Evolutionary conservation across 2,797 vertebrate genomes (phyloP).

Genomic region (Diglossa cyanea): DNA sequence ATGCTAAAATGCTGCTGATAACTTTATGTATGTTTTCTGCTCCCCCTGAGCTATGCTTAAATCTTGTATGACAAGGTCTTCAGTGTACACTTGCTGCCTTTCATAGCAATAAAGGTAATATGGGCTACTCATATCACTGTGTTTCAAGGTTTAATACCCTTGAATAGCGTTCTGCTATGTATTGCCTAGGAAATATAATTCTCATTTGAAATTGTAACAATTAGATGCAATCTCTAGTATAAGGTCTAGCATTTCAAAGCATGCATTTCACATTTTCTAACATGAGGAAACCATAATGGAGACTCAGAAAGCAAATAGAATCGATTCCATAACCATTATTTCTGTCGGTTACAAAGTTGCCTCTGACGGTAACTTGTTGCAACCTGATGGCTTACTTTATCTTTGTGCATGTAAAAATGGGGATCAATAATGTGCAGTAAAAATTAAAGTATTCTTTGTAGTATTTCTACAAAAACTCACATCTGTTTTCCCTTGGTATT

Average conservation of each 20-base stretch:
- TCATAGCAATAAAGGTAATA: neutral
- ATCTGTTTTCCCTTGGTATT: neutral
- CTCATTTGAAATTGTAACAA: neutral
- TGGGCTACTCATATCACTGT: neutral
- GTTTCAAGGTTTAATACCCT: neutral
- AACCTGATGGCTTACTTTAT: neutral
- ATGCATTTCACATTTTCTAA: neutral
- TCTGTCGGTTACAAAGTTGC: neutral
- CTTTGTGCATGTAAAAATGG: neutral
- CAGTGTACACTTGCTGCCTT: neutral
- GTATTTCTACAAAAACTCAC: neutral
- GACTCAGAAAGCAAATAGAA: neutral
- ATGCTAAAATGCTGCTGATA: neutral
- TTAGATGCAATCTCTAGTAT: neutral
- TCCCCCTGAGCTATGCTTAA: neutral
- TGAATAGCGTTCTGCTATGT: neutral
- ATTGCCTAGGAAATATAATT: neutral
- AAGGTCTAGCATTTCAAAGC: neutral
- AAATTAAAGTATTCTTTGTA: neutral
- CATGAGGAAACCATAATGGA: neutral
- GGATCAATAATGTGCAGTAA: neutral
- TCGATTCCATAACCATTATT: neutral
- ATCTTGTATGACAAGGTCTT: neutral
- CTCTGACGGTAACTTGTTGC: neutral
- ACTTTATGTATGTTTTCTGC: neutral